A percentile compares a stretch with the other conserved stretches of the same genome.
These are phyloP conservation scores for Plebejus argus DNA, from an alignment of 2,888 invertebrate genomes.

Conservation along the genomic window DNA sequence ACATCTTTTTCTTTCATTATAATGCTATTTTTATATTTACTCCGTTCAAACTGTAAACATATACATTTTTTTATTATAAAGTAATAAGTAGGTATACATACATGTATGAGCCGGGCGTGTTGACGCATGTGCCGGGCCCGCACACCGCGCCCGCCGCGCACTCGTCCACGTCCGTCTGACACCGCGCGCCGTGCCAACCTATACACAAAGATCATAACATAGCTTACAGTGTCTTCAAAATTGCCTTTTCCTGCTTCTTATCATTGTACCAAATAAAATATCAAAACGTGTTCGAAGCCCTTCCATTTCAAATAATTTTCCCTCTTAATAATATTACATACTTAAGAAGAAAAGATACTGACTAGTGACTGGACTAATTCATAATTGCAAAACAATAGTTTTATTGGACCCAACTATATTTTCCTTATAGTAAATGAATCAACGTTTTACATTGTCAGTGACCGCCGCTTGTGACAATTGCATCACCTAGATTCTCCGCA, in stretches of 20 bases:
- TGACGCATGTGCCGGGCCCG: constrained; percentile 89
- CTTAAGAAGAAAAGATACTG: no score
- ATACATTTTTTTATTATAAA: not conserved
- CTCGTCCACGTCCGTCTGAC: constrained; percentile 76
- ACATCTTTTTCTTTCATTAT: no score
- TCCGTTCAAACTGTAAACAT: no score
- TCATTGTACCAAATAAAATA: no score
- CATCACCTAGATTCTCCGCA: not conserved
- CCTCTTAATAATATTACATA: no score
- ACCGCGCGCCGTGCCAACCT: constrained; percentile 63
- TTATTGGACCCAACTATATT: not conserved
- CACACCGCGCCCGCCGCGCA: constrained; percentile 88
- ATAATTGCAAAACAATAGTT: no score
- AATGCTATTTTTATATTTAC: no score
- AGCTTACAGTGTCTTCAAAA: no score
- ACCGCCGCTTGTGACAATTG: not conserved
- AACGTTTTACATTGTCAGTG: not conserved
- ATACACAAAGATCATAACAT: not conserved
- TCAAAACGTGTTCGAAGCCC: no score
- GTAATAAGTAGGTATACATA: constrained; percentile 77
- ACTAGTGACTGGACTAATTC: no score
- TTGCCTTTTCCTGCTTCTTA: no score
- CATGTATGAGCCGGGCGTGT: constrained; percentile 90
- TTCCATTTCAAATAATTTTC: no score
- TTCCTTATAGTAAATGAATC: not conserved